A percentile compares a stretch with the other conserved stretches of the same genome.
Conservation (phyloP, 2,113 vertebrate species). For the Cyanistes caeruleus region DNA sequence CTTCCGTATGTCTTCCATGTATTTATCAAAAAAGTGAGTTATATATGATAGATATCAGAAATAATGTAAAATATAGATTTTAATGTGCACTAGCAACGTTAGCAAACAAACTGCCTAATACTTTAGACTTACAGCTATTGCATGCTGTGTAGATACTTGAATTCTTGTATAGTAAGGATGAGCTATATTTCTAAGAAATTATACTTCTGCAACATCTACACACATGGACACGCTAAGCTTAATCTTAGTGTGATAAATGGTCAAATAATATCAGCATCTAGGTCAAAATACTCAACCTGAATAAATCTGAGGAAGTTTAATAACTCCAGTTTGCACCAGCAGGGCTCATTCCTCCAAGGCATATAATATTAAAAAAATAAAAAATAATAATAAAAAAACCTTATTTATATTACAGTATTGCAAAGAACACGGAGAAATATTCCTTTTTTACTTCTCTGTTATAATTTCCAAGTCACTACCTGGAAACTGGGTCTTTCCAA, state of each 20-base stretch:
- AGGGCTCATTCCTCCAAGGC: background rate
- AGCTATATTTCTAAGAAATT: background rate
- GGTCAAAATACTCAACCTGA: background rate
- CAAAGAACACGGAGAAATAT: background rate
- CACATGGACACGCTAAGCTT: background rate
- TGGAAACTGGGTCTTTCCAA: background rate
- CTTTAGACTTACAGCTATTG: background rate
- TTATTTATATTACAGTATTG: background rate
- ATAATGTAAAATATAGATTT: background rate
- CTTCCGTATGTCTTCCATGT: background rate
- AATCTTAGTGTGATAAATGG: background rate
- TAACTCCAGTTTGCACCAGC: background rate
- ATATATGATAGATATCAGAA: background rate
- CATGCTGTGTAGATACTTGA: background rate
- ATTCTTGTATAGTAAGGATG: background rate
- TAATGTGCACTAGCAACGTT: background rate
- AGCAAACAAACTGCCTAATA: background rate
- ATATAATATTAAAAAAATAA: background rate
- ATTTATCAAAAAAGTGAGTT: background rate
- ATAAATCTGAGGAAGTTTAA: background rate
- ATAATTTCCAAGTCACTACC: background rate
- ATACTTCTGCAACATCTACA: background rate
- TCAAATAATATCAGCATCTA: background rate
- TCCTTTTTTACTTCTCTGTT: background rate
- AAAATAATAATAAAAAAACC: background rate